Base-by-base conservation (phyloP, 2,888 invertebrate species). In the Carcina quercana region DNA sequence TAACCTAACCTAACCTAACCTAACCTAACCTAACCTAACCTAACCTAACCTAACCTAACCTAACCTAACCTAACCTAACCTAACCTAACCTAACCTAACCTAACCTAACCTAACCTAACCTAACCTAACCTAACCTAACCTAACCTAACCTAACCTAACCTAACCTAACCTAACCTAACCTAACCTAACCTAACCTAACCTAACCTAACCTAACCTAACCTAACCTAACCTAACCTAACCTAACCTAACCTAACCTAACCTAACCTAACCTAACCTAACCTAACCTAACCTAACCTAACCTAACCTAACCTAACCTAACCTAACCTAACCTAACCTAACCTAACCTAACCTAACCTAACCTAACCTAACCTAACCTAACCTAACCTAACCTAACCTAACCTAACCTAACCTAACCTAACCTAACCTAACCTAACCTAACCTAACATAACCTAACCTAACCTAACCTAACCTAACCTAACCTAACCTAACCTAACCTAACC, bases 381-480 rank as follows among this genome's bases (percentile, higher is more conserved):
- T 36, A 39, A 39, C 37, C 35, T 37, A 37, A 37, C 37, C 37
- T 35, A 40, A 39, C 39, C 40, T 40, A 40, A 40, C 40, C 40
- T 40, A 40, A 40, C 35, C 38, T 34, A 38, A 41, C 35, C 35
- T 36, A 36, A 41, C 34, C 37, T 34, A 36, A 42, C 34, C 42
- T 37, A 38, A 42, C 37, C 42, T 37, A 38, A 42, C 36, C 41
- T 38, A 42, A 42, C 41, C 42, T 39, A 39, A 42, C 41, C 38
- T 38, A 36, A 39, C 39, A 39, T 42, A 42, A 42, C 42, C 42
- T 42, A 39, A 39, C 39, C 42, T 42, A 39, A 42, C 39, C 42
- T 39, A 39, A 42, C 39, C 40, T 43, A 38, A 41, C 40, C 43
- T 37, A 38, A 37, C 37, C 36, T 37, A 38, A 40, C 35, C 43